Conservation (phyloP, 2,797 vertebrate species). For the Eulemur albifrons region DNA sequence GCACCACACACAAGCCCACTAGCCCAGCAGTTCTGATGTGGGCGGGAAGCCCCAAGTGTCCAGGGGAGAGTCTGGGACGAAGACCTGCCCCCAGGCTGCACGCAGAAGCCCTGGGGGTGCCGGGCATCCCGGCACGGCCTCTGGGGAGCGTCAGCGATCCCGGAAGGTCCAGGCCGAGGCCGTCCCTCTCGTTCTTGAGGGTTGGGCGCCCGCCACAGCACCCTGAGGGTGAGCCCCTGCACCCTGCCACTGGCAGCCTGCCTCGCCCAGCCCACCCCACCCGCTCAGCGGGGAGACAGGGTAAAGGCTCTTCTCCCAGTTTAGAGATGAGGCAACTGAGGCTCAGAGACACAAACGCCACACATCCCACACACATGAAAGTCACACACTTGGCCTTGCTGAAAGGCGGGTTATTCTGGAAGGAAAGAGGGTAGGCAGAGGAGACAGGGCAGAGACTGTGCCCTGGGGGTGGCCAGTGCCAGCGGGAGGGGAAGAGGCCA, state of each 20-base stretch:
- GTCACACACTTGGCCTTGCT: neutral
- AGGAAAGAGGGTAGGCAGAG: neutral
- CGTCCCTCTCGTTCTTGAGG: neutral
- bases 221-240: fast-evolving
- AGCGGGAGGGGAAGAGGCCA: neutral
- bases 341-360: neutral
- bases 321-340: neutral
- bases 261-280: neutral
- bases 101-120: too few species aligned
- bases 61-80: neutral
- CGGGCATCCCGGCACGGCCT: too few species aligned
- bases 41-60: neutral
- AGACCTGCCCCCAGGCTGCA: too few species aligned
- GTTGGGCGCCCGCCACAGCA: fast-evolving
- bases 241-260: fast-evolving
- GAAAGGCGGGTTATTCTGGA: neutral
- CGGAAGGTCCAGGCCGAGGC: neutral
- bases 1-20: too few species aligned
- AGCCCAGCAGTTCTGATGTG: neutral
- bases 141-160: too few species aligned
- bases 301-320: neutral
- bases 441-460: neutral
- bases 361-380: too few species aligned
- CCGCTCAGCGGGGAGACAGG: too few species aligned
- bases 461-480: neutral